Conservation (phyloP, 2,797 vertebrate species). For the Hemitrygon akajei region DNA sequence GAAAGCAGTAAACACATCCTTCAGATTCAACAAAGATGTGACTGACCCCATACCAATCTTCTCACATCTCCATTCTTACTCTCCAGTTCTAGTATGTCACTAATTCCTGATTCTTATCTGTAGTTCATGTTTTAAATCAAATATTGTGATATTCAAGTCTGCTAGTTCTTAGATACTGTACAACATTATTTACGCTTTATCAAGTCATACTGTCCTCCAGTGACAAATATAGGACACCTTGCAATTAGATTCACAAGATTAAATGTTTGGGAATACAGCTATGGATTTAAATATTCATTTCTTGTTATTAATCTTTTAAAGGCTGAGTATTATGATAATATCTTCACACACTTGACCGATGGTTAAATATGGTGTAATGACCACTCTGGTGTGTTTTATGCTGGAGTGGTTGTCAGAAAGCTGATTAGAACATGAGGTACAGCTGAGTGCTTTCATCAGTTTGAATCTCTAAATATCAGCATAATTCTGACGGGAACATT, state of each 20-base stretch:
- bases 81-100: neutral
- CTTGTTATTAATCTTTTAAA: slow-evolving; percentile 32
- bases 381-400: slow-evolving; percentile 11
- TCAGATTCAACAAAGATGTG: neutral
- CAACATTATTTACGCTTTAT: neutral
- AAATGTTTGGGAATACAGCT: slow-evolving; percentile 16
- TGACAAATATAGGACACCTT: slow-evolving; percentile 12
- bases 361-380: slow-evolving; percentile 30
- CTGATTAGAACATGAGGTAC: slow-evolving; percentile 30
- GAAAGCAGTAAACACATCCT: neutral
- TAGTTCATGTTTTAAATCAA: neutral
- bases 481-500: slow-evolving; percentile 28
- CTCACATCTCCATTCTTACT: neutral
- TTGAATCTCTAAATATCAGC: slow-evolving; percentile 31
- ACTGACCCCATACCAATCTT: neutral
- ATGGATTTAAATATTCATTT: slow-evolving; percentile 34
- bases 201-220: slow-evolving; percentile 18
- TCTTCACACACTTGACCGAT: slow-evolving; percentile 28
- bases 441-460: slow-evolving; percentile 32
- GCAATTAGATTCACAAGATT: slow-evolving; percentile 25
- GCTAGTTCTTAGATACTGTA: neutral
- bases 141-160: neutral
- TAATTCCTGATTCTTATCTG: neutral
- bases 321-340: slow-evolving; percentile 26
- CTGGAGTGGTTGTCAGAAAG: slow-evolving; percentile 8